phyloP scores from a whole-genome alignment of 2,888 invertebrate species.

The Pterostichus madidus region DNA sequence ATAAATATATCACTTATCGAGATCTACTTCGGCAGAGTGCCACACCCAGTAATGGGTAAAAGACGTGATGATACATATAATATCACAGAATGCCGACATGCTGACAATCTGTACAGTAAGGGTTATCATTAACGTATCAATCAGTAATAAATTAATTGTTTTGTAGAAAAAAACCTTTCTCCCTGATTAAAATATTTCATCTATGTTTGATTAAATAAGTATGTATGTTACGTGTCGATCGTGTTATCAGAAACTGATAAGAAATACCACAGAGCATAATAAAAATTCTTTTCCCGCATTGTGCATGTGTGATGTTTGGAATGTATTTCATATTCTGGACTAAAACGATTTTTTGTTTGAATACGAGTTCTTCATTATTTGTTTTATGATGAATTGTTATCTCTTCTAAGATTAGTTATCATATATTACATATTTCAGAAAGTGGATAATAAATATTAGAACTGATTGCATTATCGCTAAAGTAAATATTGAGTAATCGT shows the following conservation, averaged over 20 bases:
- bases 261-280: slow-evolving; percentile 35
- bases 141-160: too few relatives aligned
- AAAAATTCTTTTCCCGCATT: slow-evolving; percentile 20
- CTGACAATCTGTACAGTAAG: too few relatives aligned
- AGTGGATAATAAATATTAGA: slow-evolving; percentile 46
- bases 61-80: too few relatives aligned
- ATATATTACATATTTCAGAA: slow-evolving; percentile 15
- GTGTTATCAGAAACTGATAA: slow-evolving; percentile 17
- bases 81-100: too few relatives aligned
- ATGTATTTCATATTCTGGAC: too few relatives aligned
- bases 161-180: too few relatives aligned
- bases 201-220: too few relatives aligned
- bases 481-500: slow-evolving; percentile 30
- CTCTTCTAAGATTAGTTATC: slow-evolving; percentile 31
- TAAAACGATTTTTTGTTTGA: background rate
- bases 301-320: background rate
- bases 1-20: too few relatives aligned
- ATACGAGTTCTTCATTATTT: slow-evolving; percentile 1
- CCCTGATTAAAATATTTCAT: too few relatives aligned
- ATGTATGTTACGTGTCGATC: slow-evolving; percentile 5
- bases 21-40: too few relatives aligned
- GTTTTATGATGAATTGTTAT: slow-evolving; percentile 4
- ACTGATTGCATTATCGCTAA: slow-evolving; percentile 26
- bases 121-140: too few relatives aligned
- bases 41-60: too few relatives aligned